Evolutionary conservation across 2,797 vertebrate species (phyloP), one percentile per base, ranked within the genome.

Genomic region (Catharus ustulatus): DNA sequence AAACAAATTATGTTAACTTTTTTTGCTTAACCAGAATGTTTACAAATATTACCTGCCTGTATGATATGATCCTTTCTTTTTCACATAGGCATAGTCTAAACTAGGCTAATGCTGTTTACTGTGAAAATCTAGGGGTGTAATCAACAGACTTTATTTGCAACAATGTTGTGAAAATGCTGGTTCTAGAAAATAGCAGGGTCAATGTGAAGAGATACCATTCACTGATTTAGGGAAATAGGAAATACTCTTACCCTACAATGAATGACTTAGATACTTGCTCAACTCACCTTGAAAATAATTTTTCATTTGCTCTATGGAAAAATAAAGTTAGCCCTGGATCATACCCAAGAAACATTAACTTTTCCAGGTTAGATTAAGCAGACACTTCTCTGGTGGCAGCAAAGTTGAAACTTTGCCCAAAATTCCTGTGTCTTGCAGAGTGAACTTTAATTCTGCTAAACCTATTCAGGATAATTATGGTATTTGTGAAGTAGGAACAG

Each of bases 361-460:
- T 94, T 93, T 92, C 64, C 82, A 71, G 42, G 68, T 92, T 92
- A 89, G 93, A 87, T 75, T 85, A 93, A 94, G n/a, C 87, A 96
- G 91, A 92, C 43, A 61, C 62, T 88, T 77, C 68, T 81, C 51
- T 94, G 54, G n/a, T 94, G 73, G 62, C 76, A 91, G 62, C 10
- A 45, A 78, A 36, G 22, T 58, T 94, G 93, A 93, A 94, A 80
- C 73, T 80, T 91, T 87, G 89, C 96, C 89, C 57, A 68, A 84
- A 94, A 90, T 88, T 72, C 46, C 51, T n/a, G 7, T 26, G 38
- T 80, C 75, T 72, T 87, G 51, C 17, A 68, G 43, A 84, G 27
- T 36, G 9, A 83, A 78, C 71, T 83, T 89, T 66, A 67, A 94
- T 78, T 88, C 85, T 86, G 58, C 62, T 75, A 83, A 94, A 75